Conservation (phyloP, 2,113 vertebrate species). For the Heterotis niloticus region DNA sequence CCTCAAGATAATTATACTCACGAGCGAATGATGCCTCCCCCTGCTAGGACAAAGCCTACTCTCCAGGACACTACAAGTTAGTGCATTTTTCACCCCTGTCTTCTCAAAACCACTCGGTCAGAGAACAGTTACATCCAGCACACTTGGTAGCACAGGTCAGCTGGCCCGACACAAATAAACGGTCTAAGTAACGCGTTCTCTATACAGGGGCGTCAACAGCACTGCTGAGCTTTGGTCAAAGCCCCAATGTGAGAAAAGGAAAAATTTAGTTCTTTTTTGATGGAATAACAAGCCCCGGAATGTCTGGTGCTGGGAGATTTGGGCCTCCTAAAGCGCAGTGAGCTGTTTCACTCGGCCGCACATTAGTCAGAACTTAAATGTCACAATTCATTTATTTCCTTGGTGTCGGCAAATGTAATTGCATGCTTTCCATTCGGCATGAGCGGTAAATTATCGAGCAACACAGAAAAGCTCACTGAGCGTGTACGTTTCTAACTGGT, state of each 20-base stretch:
- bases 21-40: too few relatives aligned
- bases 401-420: neutral
- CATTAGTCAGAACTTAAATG: neutral
- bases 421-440: neutral
- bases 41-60: too few relatives aligned
- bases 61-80: too few relatives aligned
- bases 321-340: neutral
- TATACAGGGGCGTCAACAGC: neutral
- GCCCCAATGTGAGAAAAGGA: neutral
- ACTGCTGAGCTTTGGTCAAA: neutral
- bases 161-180: neutral
- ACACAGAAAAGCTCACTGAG: neutral
- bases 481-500: neutral
- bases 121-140: neutral
- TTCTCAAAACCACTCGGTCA: too few relatives aligned
- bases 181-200: neutral
- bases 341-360: neutral
- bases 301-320: neutral
- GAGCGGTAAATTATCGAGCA: neutral
- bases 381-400: neutral
- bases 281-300: neutral
- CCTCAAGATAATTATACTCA: too few relatives aligned
- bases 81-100: too few relatives aligned
- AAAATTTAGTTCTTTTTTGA: neutral
- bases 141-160: neutral